Conservation (phyloP, 2,113 vertebrate genomes). For the Chlorodrepanis virens region DNA sequence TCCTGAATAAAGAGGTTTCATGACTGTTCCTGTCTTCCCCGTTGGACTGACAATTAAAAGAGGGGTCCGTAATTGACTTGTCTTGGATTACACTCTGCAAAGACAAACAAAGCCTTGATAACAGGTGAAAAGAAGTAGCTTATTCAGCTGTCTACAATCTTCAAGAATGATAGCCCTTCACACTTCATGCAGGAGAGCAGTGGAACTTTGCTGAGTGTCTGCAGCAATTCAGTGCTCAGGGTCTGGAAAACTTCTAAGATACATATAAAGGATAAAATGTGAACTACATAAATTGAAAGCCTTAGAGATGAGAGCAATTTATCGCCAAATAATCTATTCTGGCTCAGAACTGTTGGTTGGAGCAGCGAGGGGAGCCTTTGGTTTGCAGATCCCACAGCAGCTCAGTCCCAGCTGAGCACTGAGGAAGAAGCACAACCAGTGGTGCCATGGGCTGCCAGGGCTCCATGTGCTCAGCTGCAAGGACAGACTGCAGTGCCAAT, state of each 20-base stretch:
- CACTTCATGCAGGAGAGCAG: neutral
- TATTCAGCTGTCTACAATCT: neutral
- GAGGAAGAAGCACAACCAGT: neutral
- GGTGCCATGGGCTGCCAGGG: neutral
- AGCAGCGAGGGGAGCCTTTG: neutral
- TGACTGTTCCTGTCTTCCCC: neutral
- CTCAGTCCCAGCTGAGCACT: neutral
- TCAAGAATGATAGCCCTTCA: conserved; percentile 20
- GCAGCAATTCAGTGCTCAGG: neutral
- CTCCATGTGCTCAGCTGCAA: neutral
- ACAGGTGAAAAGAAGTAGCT: neutral
- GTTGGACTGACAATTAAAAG: conserved; percentile 50
- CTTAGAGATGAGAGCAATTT: neutral
- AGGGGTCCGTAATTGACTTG: conserved; percentile 3
- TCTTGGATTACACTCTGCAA: conserved; percentile 9
- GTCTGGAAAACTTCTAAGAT: conserved; percentile 2
- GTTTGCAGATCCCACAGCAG: neutral
- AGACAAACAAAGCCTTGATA: conserved; percentile 8
- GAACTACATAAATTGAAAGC: neutral
- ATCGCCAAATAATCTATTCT: neutral
- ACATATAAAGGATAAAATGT: neutral
- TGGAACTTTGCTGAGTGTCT: neutral
- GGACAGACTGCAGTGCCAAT: neutral
- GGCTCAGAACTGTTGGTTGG: neutral
- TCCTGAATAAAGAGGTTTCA: neutral